Evolutionary conservation across 2,113 vertebrate genomes (phyloP).

Genomic region (Ceuthmochares aereus): DNA sequence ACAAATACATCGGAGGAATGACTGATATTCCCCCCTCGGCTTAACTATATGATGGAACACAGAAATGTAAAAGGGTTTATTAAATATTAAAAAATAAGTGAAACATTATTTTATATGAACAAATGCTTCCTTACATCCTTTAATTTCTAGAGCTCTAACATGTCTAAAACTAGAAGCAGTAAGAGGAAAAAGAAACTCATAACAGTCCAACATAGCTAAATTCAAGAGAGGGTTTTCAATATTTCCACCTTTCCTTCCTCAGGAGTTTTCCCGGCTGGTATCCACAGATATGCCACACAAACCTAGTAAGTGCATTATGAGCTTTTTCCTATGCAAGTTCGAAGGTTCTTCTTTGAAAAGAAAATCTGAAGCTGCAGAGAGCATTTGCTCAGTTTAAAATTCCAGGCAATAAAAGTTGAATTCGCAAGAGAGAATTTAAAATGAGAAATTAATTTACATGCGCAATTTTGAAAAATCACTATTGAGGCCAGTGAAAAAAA

Average conservation of each 20-base stretch:
- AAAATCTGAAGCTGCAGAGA: not conserved
- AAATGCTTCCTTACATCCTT: not conserved
- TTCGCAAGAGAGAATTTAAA: not conserved
- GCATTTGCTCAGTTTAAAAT: not conserved
- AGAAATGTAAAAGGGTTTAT: not conserved
- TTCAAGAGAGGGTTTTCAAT: not conserved
- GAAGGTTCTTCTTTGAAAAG: not conserved
- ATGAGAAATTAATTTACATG: not conserved
- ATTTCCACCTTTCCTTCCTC: not conserved
- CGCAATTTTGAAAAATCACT: not conserved
- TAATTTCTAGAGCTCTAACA: not conserved
- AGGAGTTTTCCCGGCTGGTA: not conserved
- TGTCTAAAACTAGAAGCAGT: not conserved
- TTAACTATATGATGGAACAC: not conserved
- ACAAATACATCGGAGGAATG: not conserved
- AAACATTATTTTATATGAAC: not conserved
- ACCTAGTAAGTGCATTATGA: rapidly evolving
- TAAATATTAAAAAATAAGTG: not conserved
- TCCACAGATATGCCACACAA: not conserved
- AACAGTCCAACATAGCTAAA: not conserved
- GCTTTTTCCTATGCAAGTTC: not conserved
- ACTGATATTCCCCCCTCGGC: not conserved
- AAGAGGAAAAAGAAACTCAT: not conserved
- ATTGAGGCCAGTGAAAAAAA: not conserved
- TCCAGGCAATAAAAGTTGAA: not conserved